Evolutionary conservation across 2,113 vertebrate species (phyloP), one percentile per base, ranked within the genome.

Genomic region (Oceanites oceanicus): DNA sequence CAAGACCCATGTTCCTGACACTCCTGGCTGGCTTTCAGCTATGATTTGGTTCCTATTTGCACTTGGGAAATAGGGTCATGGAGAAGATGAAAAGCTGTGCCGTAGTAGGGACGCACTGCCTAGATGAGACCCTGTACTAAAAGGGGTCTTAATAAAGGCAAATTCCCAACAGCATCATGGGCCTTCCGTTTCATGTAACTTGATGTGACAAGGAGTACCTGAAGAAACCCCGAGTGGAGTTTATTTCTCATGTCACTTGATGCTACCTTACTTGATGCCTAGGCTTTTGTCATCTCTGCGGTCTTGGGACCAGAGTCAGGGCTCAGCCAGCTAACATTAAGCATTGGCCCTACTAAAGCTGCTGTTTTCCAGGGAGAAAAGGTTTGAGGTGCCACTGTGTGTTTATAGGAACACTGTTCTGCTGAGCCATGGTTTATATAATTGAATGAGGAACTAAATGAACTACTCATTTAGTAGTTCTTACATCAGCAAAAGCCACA

Each of bases 81-180:
- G 22, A 1, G 3, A 77, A 88, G 26, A 53, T 19, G 23, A 90
- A 88, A 66, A 34, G 13, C 13, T 52, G 19, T 68, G 49, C 13
- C 0, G 1, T 22, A 77, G 12, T 3, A 71, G 23, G 10, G 18
- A 55, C 6, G 3, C 3, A 58, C 5, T n/a, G 9, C 36, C 32
- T 49, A 58, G 25, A 52, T 44, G 7, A 65, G 15, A 65, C 9
- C 7, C 13, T 5, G 1, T 65, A 76, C 14, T 72, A 49, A 53
- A 79, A 75, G 4, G 38, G 12, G 4, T 70, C 32, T 79, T 40
- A 27, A 59, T n/a, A 86, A 83, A 80, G 27, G 27, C 19, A 86
- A 90, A 56, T 50, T 68, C 36, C 38, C 26, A 56, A 56, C 10
- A 56, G 27, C 12, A 52, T 14, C 15, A 30, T 20, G 22, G 10